phyloP scores from a whole-genome alignment of 2,888 invertebrate species.

The Heliconius erato region DNA sequence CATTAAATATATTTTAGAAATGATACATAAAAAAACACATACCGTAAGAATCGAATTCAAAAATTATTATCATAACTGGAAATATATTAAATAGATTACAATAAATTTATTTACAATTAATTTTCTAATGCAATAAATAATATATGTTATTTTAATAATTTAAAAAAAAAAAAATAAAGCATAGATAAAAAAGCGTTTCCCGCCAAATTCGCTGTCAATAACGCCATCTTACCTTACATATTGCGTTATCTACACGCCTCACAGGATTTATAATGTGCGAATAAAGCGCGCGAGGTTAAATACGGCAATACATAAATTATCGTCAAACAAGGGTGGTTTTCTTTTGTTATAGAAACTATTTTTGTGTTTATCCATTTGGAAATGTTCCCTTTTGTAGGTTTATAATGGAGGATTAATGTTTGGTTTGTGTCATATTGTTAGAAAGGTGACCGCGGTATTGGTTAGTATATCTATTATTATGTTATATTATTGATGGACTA shows the following conservation, averaged over 20 bases:
- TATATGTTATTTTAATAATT: too few relatives aligned
- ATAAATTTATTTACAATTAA: too few relatives aligned
- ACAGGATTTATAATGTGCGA: slow-evolving; percentile 84
- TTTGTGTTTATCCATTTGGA: slow-evolving; percentile 78
- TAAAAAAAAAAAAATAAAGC: too few relatives aligned
- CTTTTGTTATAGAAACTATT: slow-evolving; percentile 76
- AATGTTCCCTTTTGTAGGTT: slow-evolving; percentile 62
- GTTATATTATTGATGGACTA: too few relatives aligned
- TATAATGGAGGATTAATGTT: slow-evolving; percentile 40
- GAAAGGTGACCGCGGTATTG: slow-evolving; percentile 26
- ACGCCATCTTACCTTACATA: slow-evolving; percentile 75
- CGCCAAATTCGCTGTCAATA: slow-evolving; percentile 75
- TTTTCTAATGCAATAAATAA: too few relatives aligned
- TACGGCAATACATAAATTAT: slow-evolving; percentile 85
- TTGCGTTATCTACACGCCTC: slow-evolving; percentile 75
- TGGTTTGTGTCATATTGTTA: slow-evolving; percentile 4
- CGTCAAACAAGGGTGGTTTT: slow-evolving; percentile 64
- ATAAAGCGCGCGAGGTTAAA: slow-evolving; percentile 80
- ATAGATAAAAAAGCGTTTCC: slow-evolving; percentile 55
- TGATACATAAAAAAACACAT: too few relatives aligned
- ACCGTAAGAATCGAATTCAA: too few relatives aligned
- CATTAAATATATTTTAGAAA: too few relatives aligned
- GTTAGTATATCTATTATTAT: not conserved
- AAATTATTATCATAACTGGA: too few relatives aligned
- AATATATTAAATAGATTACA: too few relatives aligned